phyloP scores from a whole-genome alignment of 2,888 invertebrate species.

The Peribatodes rhomboidaria region DNA sequence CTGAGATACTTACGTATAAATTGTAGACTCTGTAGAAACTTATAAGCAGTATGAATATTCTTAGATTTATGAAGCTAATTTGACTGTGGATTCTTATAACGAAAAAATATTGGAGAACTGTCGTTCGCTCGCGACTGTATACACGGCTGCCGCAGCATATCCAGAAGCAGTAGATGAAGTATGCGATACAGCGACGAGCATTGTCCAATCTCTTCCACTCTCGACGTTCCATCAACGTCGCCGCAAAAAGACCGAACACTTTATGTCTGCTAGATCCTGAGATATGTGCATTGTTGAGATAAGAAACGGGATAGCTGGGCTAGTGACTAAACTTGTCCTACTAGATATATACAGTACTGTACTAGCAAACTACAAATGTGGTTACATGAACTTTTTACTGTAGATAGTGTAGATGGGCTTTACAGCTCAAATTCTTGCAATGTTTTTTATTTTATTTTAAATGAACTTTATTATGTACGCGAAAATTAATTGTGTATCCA shows the following conservation, averaged over 20 bases:
- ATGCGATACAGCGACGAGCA: conserved; percentile 68
- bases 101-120: not conserved
- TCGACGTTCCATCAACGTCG: conserved; percentile 57
- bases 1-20: no score
- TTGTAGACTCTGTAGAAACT: no score
- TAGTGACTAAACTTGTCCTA: conserved; percentile 16
- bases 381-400: not conserved
- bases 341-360: not conserved
- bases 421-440: no score
- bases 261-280: conserved; percentile 55
- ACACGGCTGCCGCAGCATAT: conserved; percentile 47
- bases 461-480: no score
- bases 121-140: conserved; percentile 20
- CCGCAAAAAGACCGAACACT: conserved; percentile 48
- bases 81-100: no score
- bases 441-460: no score
- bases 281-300: conserved; percentile 51
- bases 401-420: not conserved
- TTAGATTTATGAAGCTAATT: no score
- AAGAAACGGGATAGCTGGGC: conserved; percentile 34
- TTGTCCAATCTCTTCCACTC: conserved; percentile 63
- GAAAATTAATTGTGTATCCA: no score
- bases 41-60: no score
- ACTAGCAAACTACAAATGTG: not conserved
- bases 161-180: conserved; percentile 65